Evolutionary conservation across 2,888 invertebrate genomes (phyloP).

Genomic region (Anoplius nigerrimus): DNA sequence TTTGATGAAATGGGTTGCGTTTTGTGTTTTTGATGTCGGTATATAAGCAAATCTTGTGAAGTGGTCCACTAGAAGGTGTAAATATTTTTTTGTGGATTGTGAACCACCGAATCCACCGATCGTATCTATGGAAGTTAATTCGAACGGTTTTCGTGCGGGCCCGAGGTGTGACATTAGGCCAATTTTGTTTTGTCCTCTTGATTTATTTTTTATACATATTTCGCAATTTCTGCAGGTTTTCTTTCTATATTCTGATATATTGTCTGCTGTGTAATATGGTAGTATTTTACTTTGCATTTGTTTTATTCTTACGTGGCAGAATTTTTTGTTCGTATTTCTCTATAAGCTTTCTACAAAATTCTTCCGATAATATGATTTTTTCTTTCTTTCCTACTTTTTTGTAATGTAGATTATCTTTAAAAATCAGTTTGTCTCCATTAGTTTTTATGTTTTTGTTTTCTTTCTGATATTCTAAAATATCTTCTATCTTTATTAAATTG

Average conservation of each 20-base stretch:
- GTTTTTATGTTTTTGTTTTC: neutral
- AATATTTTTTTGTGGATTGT: conserved; percentile 30
- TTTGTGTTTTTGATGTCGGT: conserved; percentile 28
- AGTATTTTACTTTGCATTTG: conserved; percentile 31
- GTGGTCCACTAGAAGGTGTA: conserved; percentile 30
- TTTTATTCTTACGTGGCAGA: conserved; percentile 37
- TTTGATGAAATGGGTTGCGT: conserved; percentile 28
- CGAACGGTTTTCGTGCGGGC: conserved; percentile 37
- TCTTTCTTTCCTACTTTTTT: too few species aligned
- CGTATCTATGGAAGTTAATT: conserved; percentile 48
- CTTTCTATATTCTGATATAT: conserved; percentile 41
- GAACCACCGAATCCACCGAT: conserved; percentile 41
- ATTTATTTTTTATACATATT: too few species aligned
- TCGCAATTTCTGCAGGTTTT: conserved; percentile 27
- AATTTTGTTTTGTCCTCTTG: conserved; percentile 48
- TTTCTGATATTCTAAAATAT: too few species aligned
- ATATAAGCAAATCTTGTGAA: conserved; percentile 27
- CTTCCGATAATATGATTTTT: conserved; percentile 45
- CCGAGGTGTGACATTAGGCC: conserved; percentile 44
- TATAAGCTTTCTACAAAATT: conserved; percentile 31
- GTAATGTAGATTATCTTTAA: conserved; percentile 27
- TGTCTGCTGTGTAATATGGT: conserved; percentile 32
- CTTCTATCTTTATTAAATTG: neutral
- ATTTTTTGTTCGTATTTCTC: conserved; percentile 27
- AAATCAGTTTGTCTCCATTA: conserved; percentile 7